These are phyloP conservation scores for Anas bernieri DNA, from an alignment of 2,797 vertebrate genomes.

Conservation along the genomic window DNA sequence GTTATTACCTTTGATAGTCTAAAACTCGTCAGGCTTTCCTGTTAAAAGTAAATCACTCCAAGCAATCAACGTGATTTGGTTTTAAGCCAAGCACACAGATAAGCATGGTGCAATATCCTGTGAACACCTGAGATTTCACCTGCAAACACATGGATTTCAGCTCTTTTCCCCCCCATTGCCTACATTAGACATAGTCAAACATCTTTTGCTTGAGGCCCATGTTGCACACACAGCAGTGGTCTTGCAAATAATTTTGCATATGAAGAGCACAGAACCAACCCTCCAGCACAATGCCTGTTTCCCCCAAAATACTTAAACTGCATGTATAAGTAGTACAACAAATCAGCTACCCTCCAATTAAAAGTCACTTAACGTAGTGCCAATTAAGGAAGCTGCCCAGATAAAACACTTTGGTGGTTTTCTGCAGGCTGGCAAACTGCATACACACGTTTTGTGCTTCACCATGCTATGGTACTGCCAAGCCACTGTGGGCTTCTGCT, in stretches of 20 bases:
- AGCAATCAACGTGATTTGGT: not conserved
- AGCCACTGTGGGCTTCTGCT: not conserved
- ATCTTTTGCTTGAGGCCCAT: not conserved
- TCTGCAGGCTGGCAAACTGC: not conserved
- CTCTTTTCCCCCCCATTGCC: not conserved
- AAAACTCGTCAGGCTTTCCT: not conserved
- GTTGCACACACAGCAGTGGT: not conserved
- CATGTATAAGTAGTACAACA: not conserved
- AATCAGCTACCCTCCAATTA: not conserved
- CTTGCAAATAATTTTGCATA: not conserved
- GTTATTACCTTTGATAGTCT: not conserved
- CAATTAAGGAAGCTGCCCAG: not conserved
- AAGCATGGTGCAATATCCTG: not conserved
- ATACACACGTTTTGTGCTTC: not conserved
- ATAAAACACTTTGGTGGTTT: not conserved
- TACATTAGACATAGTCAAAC: not conserved
- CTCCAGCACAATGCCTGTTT: not conserved
- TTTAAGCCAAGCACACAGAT: not conserved
- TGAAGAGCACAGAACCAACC: not conserved
- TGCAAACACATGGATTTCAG: not conserved
- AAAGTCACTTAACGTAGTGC: not conserved
- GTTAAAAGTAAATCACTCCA: not conserved
- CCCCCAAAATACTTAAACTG: not conserved
- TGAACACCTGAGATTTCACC: not conserved
- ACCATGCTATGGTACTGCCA: fast-evolving